Evolutionary conservation across 2,797 vertebrate species (phyloP), one percentile per base, ranked within the genome.

Genomic region (Chaenodraco wilsoni): DNA sequence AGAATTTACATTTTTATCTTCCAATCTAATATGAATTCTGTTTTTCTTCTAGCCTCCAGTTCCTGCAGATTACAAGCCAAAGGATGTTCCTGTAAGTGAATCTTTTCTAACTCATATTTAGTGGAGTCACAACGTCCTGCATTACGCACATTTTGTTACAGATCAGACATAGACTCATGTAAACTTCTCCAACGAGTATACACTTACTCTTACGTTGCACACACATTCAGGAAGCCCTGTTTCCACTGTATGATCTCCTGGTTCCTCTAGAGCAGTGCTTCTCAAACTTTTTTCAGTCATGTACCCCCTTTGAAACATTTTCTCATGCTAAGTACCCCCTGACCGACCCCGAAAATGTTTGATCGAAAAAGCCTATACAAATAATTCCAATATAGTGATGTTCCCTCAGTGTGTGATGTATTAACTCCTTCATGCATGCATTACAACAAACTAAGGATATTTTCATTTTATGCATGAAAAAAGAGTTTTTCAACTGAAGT

Each of bases 1-100:
- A 17, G 6, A 1, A 2, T 60, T 51, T 43, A 9, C 27, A 2
- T 69, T 16, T 43, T 49, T 46, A 37, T 51, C 14, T 46, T 19
- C 0, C 0, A 14, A 16, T 61, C 10, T 70, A 48, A 79, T 56
- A 48, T 40, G 0, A 27, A 9, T 8, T 70, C 1, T 79, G 0
- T 70, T 10, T 65, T 49, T 72, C 49, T 86, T 83, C 14, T 57
- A 94, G 91, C 6, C 63, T 74, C 76, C 85, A 9, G 69, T 43
- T 62, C 85, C 87, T 61, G 76, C 84, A 44, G 87, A 89, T 57
- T 46, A 40, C 17, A 90, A 90, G 81, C 89, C 92, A n/a, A 79
- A 81, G 33, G 88, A 91, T 1, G 75, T 81, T 21, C 85, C 91
- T 48, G 93, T 93, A 81, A 92, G 92, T 91, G 52, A 75, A 58